Percentiles rank a stretch among this genome's conserved stretches.
Evolutionary conservation across 2,113 vertebrate species (phyloP).

Genomic region (Acrocephalus arundinaceus): DNA sequence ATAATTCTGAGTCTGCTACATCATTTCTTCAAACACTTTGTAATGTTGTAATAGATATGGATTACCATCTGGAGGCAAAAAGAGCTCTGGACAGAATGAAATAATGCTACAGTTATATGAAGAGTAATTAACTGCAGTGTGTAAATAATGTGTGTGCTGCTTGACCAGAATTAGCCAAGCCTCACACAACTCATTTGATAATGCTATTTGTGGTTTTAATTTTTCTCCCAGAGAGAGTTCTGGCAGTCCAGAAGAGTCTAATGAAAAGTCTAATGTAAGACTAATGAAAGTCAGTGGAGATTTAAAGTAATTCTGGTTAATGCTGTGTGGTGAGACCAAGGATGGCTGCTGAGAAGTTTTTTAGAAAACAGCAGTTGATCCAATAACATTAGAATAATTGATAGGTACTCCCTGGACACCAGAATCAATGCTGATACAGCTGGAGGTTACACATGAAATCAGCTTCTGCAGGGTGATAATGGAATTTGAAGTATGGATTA

Average conservation of each 20-base stretch:
- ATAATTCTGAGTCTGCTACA: neutral
- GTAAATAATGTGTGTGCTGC: slow-evolving; percentile 18
- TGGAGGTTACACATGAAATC: neutral
- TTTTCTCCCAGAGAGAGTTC: slow-evolving; percentile 22
- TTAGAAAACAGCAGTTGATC: neutral
- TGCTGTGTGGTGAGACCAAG: neutral
- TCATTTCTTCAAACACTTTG: neutral
- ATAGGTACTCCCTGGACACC: neutral
- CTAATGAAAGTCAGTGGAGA: neutral
- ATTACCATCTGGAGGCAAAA: slow-evolving; percentile 26
- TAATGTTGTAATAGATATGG: slow-evolving; percentile 44
- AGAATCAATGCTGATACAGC: neutral
- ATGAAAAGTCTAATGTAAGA: neutral
- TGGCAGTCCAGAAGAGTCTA: neutral
- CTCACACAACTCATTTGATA: slow-evolving; percentile 11
- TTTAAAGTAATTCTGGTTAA: neutral
- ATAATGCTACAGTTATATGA: neutral
- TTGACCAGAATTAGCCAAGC: slow-evolving; percentile 19
- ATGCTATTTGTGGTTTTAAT: neutral
- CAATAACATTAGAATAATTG: neutral
- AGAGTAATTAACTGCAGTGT: neutral
- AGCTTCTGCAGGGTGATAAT: neutral
- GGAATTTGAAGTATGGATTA: neutral
- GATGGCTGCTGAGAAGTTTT: neutral
- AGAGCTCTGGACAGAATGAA: slow-evolving; percentile 19